Conservation (phyloP, 2,113 vertebrate species). For the Misgurnus mizolepis region DNA sequence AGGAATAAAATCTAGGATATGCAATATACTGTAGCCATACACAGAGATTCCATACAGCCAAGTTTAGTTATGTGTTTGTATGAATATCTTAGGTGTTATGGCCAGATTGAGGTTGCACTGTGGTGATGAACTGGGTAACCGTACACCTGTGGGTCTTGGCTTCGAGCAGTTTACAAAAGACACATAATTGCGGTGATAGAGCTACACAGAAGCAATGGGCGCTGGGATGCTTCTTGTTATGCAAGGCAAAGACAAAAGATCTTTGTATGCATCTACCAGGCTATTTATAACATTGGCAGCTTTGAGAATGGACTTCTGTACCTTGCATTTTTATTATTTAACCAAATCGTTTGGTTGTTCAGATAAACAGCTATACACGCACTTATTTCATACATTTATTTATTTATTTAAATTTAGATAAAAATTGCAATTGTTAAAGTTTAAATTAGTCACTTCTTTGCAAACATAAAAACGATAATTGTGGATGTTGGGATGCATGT, state of each 20-base stretch:
- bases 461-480: too few relatives aligned
- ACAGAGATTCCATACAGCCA: neutral
- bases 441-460: too few relatives aligned
- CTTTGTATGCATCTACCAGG: neutral
- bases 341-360: neutral
- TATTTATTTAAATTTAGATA: too few relatives aligned
- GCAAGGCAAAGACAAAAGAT: conserved; percentile 32
- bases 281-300: conserved; percentile 15
- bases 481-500: neutral
- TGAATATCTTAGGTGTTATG: too few relatives aligned
- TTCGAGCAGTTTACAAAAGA: neutral
- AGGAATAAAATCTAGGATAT: neutral
- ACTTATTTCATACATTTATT: too few relatives aligned
- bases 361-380: neutral
- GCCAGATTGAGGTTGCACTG: neutral
- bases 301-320: neutral
- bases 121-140: neutral
- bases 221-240: conserved; percentile 30
- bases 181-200: neutral
- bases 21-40: neutral
- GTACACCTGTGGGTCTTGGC: conserved; percentile 9
- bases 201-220: neutral
- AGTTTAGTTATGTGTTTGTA: too few relatives aligned
- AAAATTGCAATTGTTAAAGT: too few relatives aligned
- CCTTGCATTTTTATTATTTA: neutral